These are phyloP conservation scores for Nemurella pictetii DNA, from an alignment of 2,888 invertebrate species.

Conservation along the genomic window DNA sequence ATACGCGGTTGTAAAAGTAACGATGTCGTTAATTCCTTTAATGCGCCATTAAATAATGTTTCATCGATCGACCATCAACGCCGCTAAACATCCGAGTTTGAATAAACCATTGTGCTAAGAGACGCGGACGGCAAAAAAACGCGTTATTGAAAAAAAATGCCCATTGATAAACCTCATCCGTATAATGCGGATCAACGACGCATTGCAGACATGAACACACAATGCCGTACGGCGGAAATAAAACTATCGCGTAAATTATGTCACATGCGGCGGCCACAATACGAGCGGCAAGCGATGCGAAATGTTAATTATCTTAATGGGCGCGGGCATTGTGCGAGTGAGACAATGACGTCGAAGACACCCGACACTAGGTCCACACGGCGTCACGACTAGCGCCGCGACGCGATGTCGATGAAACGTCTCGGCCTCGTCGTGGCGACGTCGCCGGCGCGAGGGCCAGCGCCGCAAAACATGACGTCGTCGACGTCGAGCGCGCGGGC, in stretches of 20 bases:
- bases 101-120: not conserved
- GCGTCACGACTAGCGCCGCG: not conserved
- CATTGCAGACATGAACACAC: not conserved
- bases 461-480: constrained; percentile 33
- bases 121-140: not conserved
- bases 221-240: not conserved
- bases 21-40: not conserved
- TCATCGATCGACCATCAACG: not conserved
- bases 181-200: not conserved
- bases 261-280: not conserved
- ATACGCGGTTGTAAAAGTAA: not conserved
- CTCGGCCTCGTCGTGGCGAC: constrained; percentile 57
- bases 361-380: not conserved
- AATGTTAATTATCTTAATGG: not conserved
- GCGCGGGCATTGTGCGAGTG: not conserved
- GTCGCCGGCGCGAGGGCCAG: constrained; percentile 43
- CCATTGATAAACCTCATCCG: not conserved
- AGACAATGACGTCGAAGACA: not conserved
- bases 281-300: not conserved
- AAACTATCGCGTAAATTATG: not conserved
- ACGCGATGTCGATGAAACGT: constrained; percentile 69
- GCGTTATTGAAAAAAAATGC: not conserved
- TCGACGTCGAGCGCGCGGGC: constrained; percentile 30
- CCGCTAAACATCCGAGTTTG: not conserved
- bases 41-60: not conserved